A percentile compares a stretch with the other conserved stretches of the same genome.
Conservation (phyloP, 1,140 invertebrate species). For the Drosophila mauritiana region DNA sequence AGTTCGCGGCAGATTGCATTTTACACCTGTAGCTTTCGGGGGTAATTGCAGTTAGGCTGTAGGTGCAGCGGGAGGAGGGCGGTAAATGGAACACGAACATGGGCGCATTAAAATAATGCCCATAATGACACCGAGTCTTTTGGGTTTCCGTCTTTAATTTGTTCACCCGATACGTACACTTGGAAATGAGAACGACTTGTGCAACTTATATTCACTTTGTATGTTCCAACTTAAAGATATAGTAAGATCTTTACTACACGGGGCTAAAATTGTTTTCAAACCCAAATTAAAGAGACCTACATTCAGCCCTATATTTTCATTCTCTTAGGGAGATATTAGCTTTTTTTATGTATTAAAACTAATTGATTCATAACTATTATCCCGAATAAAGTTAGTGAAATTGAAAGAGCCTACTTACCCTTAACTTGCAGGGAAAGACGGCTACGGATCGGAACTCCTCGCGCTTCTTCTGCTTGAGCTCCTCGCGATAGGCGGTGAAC, state of each 20-base stretch:
- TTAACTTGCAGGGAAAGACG: slow-evolving; percentile 98
- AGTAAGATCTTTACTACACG: too few relatives aligned
- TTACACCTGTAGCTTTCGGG: slow-evolving; percentile 78
- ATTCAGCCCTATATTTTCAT: too few relatives aligned
- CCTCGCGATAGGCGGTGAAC: slow-evolving; percentile 97
- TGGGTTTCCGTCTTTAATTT: slow-evolving; percentile 10
- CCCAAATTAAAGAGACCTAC: too few relatives aligned
- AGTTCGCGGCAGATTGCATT: slow-evolving; percentile 60
- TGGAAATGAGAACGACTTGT: neutral
- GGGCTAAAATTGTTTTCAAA: too few relatives aligned
- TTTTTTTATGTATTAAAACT: too few relatives aligned
- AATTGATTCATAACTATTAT: too few relatives aligned
- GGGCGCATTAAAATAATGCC: slow-evolving; percentile 54
- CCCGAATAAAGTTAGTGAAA: too few relatives aligned
- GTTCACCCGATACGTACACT: slow-evolving; percentile 4
- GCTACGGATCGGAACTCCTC: slow-evolving; percentile 98
- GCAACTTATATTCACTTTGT: neutral
- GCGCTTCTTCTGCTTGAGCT: slow-evolving; percentile 96
- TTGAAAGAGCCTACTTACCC: slow-evolving; percentile 86
- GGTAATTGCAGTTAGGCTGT: slow-evolving; percentile 53
- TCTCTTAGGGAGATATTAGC: too few relatives aligned
- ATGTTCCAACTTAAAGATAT: too few relatives aligned
- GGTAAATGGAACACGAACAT: slow-evolving; percentile 33
- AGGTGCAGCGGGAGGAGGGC: neutral
- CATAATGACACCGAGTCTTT: slow-evolving; percentile 49